phyloP scores from a whole-genome alignment of 2,888 invertebrate species.

The Tupiocoris notatus region DNA sequence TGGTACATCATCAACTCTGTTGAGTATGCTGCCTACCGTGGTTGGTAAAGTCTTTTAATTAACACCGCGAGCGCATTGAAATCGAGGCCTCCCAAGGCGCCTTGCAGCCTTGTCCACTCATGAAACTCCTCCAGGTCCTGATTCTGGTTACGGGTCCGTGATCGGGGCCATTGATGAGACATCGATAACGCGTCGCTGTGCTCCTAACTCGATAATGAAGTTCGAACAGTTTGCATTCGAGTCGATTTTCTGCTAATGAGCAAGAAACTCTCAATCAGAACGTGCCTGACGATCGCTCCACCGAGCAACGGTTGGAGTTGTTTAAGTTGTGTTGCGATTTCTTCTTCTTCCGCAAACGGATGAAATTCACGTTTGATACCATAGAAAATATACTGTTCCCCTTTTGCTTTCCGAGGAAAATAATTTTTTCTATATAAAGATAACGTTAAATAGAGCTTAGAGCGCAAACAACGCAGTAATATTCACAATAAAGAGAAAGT shows the following conservation, averaged over 20 bases:
- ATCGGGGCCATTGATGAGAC: not conserved
- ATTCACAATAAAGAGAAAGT: too few relatives aligned
- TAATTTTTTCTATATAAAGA: too few relatives aligned
- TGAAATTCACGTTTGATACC: too few relatives aligned
- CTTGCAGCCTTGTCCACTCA: not conserved
- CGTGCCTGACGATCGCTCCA: not conserved
- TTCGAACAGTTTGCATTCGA: not conserved
- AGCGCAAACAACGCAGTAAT: too few relatives aligned
- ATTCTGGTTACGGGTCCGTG: not conserved
- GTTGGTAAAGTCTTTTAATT: not conserved
- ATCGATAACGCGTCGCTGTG: not conserved
- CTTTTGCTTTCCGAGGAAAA: too few relatives aligned
- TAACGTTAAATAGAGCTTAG: too few relatives aligned
- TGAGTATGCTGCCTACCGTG: too few relatives aligned
- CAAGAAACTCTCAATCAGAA: not conserved
- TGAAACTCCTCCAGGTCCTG: not conserved
- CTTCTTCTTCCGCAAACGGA: too few relatives aligned
- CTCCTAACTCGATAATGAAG: not conserved
- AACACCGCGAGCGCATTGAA: not conserved
- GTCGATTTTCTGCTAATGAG: not conserved
- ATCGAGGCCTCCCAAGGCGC: not conserved
- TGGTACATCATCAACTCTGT: too few relatives aligned
- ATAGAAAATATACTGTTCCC: too few relatives aligned
- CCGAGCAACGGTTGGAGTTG: too few relatives aligned
- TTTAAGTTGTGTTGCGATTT: too few relatives aligned